phyloP scores from a whole-genome alignment of 2,888 invertebrate genomes.

The Andrena fulva region DNA sequence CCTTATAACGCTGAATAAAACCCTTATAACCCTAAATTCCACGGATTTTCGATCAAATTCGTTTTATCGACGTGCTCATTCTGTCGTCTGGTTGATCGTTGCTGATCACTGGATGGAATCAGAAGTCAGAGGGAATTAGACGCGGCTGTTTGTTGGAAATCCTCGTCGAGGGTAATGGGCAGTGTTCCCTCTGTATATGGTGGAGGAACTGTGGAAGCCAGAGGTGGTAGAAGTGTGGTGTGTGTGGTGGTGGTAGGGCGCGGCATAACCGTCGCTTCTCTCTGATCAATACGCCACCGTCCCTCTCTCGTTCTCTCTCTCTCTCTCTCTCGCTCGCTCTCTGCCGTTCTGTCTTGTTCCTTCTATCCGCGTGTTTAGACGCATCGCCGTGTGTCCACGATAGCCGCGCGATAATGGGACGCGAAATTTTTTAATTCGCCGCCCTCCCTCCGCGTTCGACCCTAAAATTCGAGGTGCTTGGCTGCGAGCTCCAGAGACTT shows the following conservation, averaged over 20 bases:
- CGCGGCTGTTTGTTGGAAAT: constrained; percentile 36
- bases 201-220: constrained; percentile 51
- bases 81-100: not conserved
- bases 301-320: constrained; percentile 74
- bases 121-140: constrained; percentile 31
- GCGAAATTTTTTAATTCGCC: not conserved
- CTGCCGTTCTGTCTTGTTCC: constrained; percentile 55
- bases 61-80: too few species aligned
- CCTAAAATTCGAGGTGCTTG: not conserved
- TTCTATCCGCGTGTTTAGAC: constrained; percentile 59
- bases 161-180: constrained; percentile 56
- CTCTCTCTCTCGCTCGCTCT: constrained; percentile 45
- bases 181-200: constrained; percentile 51
- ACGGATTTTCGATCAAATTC: not conserved
- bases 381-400: constrained; percentile 50
- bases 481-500: too few species aligned
- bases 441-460: not conserved
- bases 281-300: constrained; percentile 83
- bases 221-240: constrained; percentile 61
- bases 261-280: constrained; percentile 83
- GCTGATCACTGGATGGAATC: not conserved
- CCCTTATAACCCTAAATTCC: not conserved
- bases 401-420: constrained; percentile 47
- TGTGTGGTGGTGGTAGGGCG: constrained; percentile 82
- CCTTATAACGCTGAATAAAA: not conserved